These are phyloP conservation scores for Argyrosomus japonicus DNA, from an alignment of 2,113 vertebrate species.

Conservation along the genomic window DNA sequence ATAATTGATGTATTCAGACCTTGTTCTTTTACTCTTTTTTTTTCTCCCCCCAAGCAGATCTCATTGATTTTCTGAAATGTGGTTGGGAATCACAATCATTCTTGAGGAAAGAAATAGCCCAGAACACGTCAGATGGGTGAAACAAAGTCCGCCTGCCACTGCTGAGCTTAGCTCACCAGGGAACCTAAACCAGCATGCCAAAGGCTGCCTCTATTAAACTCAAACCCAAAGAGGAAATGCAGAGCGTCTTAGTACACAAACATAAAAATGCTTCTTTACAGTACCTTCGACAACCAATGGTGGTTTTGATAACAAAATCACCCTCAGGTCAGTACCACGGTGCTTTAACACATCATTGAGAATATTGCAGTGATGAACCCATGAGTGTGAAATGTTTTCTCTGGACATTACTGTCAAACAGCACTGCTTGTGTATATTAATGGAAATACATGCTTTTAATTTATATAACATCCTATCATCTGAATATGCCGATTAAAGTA, in stretches of 20 bases:
- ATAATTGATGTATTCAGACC: conserved; percentile 60
- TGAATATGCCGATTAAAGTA: conserved; percentile 35
- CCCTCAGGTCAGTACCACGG: conserved; percentile 34
- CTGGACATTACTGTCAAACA: conserved; percentile 24
- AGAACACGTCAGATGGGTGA: conserved; percentile 58
- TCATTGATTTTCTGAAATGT: conserved; percentile 69
- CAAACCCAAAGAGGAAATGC: conserved; percentile 38
- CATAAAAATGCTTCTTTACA: conserved; percentile 43
- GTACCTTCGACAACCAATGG: conserved; percentile 47
- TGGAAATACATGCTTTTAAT: conserved; percentile 11
- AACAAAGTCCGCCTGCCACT: conserved; percentile 46
- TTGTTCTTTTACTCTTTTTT: conserved; percentile 38
- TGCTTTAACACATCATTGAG: conserved; percentile 35
- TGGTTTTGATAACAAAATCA: conserved; percentile 49
- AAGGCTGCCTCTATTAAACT: conserved; percentile 44
- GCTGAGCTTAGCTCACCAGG: conserved; percentile 55
- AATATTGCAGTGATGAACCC: conserved; percentile 29
- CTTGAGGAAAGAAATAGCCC: conserved; percentile 55
- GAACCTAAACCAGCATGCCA: conserved; percentile 48
- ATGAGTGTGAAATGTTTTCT: conserved; percentile 13
- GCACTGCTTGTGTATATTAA: background rate
- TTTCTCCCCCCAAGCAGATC: conserved; percentile 32
- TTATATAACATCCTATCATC: conserved; percentile 13
- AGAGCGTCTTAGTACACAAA: conserved; percentile 15
- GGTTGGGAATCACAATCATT: conserved; percentile 69